phyloP scores from a whole-genome alignment of 2,888 invertebrate species.

The Endomychus coccineus region DNA sequence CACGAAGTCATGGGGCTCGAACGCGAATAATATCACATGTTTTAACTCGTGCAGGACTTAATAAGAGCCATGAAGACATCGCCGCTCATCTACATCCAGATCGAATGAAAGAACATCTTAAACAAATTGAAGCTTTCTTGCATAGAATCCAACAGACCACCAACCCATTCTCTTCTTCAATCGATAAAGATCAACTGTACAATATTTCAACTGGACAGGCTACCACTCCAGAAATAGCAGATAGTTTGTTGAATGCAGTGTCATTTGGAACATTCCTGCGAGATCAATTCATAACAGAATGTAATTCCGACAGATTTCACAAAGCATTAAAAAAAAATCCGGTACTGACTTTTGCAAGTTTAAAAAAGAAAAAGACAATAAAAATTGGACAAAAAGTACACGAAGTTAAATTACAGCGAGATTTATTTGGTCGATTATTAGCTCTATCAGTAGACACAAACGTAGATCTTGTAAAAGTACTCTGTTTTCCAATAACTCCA shows the following conservation, averaged over 20 bases:
- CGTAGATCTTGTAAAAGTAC: slow-evolving; percentile 17
- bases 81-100: slow-evolving; percentile 8
- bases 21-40: slow-evolving; percentile 23
- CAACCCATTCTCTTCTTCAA: slow-evolving; percentile 23
- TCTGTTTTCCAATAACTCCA: slow-evolving; percentile 20
- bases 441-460: slow-evolving; percentile 16
- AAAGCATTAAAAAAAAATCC: slow-evolving; percentile 17
- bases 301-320: slow-evolving; percentile 16
- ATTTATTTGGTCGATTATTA: slow-evolving; percentile 13
- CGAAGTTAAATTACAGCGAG: slow-evolving; percentile 19
- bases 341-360: slow-evolving; percentile 18
- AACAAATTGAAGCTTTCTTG: slow-evolving; percentile 14
- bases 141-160: slow-evolving; percentile 14
- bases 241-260: slow-evolving; percentile 21
- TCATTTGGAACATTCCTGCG: slow-evolving; percentile 10
- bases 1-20: slow-evolving; percentile 22
- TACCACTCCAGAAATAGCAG: slow-evolving; percentile 19
- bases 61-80: slow-evolving; percentile 9
- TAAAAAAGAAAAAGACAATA: slow-evolving; percentile 12
- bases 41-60: slow-evolving; percentile 17
- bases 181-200: slow-evolving; percentile 18
- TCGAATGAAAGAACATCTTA: slow-evolving; percentile 15
- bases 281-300: slow-evolving; percentile 19
- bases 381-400: slow-evolving; percentile 18
- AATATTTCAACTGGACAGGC: slow-evolving; percentile 26